Conservation (phyloP, 1,140 invertebrate genomes). For the Achroia grisella region DNA sequence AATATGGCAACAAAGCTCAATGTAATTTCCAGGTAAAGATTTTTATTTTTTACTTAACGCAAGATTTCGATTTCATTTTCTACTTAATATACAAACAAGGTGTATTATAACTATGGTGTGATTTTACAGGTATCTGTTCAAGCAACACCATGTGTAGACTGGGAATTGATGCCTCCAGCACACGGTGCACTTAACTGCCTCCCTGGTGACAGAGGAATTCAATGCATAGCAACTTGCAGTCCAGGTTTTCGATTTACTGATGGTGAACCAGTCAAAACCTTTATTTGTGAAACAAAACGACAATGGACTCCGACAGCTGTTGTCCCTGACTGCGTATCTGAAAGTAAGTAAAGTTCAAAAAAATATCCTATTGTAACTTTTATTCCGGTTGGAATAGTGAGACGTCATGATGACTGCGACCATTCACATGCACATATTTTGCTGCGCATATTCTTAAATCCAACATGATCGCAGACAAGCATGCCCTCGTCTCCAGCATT, state of each 20-base stretch:
- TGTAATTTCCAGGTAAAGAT: conserved; percentile 92
- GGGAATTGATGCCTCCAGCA: conserved; percentile 91
- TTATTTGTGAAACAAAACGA: conserved; percentile 85
- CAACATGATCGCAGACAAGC: no score
- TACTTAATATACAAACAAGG: neutral
- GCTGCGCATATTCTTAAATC: no score
- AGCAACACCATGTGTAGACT: conserved; percentile 94
- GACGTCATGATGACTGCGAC: no score
- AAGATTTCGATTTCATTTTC: neutral
- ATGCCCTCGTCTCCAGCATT: no score
- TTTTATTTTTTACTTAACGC: neutral
- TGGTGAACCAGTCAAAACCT: conserved; percentile 89
- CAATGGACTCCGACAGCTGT: conserved; percentile 89
- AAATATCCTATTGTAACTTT: no score
- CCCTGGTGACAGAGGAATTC: conserved; percentile 85
- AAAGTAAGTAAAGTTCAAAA: conserved; percentile 76
- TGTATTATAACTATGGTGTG: neutral
- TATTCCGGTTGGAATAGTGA: no score
- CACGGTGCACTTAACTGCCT: conserved; percentile 92
- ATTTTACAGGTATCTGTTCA: conserved; percentile 83
- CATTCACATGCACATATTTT: no score
- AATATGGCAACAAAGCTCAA: conserved; percentile 90
- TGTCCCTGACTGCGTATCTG: conserved; percentile 94
- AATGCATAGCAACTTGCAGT: conserved; percentile 94
- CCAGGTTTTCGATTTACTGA: conserved; percentile 94